Percentiles rank a stretch among this genome's conserved stretches.
Evolutionary conservation across 2,113 vertebrate species (phyloP).

Genomic region (Ptychochromis oligacanthus): DNA sequence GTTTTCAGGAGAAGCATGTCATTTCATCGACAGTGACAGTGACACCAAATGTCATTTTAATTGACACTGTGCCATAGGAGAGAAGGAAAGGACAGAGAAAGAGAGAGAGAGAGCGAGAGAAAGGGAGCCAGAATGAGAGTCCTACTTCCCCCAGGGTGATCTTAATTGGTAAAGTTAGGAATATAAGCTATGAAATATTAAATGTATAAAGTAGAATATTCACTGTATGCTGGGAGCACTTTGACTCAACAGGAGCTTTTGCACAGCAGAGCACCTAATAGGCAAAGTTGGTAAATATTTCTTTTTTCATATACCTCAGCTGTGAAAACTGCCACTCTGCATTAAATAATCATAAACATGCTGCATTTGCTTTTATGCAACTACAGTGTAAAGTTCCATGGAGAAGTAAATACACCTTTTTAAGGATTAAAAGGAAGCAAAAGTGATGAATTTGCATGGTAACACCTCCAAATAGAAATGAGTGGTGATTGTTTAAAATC

Average conservation of each 20-base stretch:
- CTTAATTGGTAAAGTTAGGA: constrained; percentile 75
- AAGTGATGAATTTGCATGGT: background rate
- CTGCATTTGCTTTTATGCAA: constrained; percentile 8
- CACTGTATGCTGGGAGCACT: constrained; percentile 47
- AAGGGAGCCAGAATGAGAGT: background rate
- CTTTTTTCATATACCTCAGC: constrained; percentile 1
- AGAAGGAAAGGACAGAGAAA: constrained; percentile 9
- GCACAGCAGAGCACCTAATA: constrained; percentile 42
- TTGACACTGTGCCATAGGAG: constrained; percentile 68
- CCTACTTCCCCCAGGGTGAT: constrained; percentile 55
- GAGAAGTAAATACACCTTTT: constrained; percentile 7
- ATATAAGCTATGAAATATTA: constrained; percentile 71
- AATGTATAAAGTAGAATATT: constrained; percentile 72
- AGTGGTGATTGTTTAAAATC: background rate
- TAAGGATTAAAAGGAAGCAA: background rate
- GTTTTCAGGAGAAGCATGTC: constrained; percentile 65
- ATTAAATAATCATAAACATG: constrained; percentile 50
- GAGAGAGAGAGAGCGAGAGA: constrained; percentile 19
- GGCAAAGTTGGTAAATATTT: constrained; percentile 59
- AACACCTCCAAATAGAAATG: background rate
- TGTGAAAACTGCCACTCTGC: constrained; percentile 40
- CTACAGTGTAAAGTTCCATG: background rate
- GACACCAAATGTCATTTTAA: constrained; percentile 74
- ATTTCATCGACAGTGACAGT: constrained; percentile 68
- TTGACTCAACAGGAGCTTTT: constrained; percentile 30